These are phyloP conservation scores for Myodes glareolus DNA, from an alignment of 2,113 vertebrate genomes.

Conservation along the genomic window DNA sequence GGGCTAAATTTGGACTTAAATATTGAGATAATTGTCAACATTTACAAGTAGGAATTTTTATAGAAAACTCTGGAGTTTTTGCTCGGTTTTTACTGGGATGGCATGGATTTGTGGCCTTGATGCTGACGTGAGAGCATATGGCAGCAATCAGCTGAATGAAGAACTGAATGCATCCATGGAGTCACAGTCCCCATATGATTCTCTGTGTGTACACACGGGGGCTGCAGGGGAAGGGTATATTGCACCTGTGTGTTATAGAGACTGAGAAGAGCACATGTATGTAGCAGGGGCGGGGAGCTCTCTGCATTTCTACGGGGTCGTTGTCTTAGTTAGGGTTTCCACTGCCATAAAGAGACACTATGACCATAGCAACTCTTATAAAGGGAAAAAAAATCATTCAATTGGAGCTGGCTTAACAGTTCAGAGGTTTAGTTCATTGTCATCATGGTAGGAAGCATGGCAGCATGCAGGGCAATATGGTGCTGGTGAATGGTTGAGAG, in stretches of 20 bases:
- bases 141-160: neutral
- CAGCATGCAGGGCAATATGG: neutral
- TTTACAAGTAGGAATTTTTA: neutral
- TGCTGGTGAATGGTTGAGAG: neutral
- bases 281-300: neutral
- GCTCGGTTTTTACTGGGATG: neutral
- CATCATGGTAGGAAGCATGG: neutral
- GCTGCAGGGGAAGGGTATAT: neutral
- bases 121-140: neutral
- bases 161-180: neutral
- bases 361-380: neutral
- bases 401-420: neutral
- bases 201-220: too few species aligned
- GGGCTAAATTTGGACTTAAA: conserved; percentile 17
- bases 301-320: neutral
- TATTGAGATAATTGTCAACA: neutral
- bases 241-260: neutral
- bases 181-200: neutral
- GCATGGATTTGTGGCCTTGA: neutral
- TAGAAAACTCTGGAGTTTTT: neutral
- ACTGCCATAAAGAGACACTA: neutral
- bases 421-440: neutral
- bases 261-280: too few species aligned
- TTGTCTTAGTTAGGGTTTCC: neutral
- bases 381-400: neutral